A percentile compares a stretch with the other conserved stretches of the same genome.
These are phyloP conservation scores for Melanotaenia duboulayi DNA, from an alignment of 2,113 vertebrate genomes.

Conservation along the genomic window DNA sequence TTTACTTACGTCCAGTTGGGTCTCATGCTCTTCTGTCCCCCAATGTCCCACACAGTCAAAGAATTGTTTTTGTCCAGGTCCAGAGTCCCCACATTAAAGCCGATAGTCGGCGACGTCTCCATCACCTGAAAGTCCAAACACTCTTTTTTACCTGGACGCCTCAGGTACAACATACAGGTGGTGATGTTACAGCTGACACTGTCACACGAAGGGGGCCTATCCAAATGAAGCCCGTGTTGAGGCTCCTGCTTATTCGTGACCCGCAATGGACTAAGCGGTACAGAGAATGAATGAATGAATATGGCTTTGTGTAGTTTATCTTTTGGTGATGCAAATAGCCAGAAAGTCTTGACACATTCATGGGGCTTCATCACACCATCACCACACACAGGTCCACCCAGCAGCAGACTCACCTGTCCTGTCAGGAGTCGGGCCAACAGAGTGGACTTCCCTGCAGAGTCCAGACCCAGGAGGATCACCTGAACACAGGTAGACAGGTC, in stretches of 20 bases:
- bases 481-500: conserved; percentile 16
- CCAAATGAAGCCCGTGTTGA: too few species aligned
- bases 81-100: conserved; percentile 89
- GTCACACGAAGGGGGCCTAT: too few species aligned
- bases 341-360: too few species aligned
- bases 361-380: too few species aligned
- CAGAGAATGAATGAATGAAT: too few species aligned
- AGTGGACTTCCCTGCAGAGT: conserved; percentile 84
- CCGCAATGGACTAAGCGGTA: too few species aligned
- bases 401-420: conserved; percentile 54
- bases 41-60: conserved; percentile 89
- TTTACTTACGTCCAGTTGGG: conserved; percentile 82
- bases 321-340: too few species aligned
- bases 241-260: too few species aligned
- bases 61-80: conserved; percentile 77
- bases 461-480: conserved; percentile 81
- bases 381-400: too few species aligned
- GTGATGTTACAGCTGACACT: too few species aligned
- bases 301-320: too few species aligned
- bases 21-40: conserved; percentile 86
- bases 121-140: conserved; percentile 56
- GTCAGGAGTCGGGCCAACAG: conserved; percentile 84
- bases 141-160: background rate
- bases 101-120: conserved; percentile 87
- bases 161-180: too few species aligned